Percentiles rank a stretch among this genome's conserved stretches.
Evolutionary conservation across 2,113 vertebrate genomes (phyloP).

Genomic region (Oreotrochilus melanogaster): DNA sequence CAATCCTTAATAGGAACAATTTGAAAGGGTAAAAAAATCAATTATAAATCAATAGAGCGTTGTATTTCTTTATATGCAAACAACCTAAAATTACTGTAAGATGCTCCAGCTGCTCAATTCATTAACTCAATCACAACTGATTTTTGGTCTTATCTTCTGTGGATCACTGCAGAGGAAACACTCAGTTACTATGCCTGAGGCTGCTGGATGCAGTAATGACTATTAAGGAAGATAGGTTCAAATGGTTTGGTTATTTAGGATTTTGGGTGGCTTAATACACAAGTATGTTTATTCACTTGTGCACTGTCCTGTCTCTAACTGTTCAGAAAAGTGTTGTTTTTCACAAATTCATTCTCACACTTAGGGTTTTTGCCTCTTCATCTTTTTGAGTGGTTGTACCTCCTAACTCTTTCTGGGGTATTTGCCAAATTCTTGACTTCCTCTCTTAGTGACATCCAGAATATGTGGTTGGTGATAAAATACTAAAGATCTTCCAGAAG

Average conservation of each 20-base stretch:
- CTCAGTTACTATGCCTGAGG: not conserved
- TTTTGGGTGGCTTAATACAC: not conserved
- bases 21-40: not conserved
- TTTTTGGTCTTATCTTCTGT: constrained; percentile 4
- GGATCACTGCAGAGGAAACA: not conserved
- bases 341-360: rapidly evolving
- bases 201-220: not conserved
- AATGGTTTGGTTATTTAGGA: not conserved
- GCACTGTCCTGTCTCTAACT: not conserved
- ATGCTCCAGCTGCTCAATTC: constrained; percentile 46
- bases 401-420: not conserved
- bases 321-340: not conserved
- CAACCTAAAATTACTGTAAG: constrained; percentile 41
- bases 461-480: not conserved
- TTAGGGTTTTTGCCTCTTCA: not conserved
- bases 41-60: constrained; percentile 33
- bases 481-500: not conserved
- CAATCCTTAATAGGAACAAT: not conserved
- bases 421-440: not conserved
- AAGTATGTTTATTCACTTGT: not conserved
- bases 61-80: constrained; percentile 49
- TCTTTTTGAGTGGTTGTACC: not conserved
- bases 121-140: constrained; percentile 23
- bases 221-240: not conserved
- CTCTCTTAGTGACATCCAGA: not conserved